Base-by-base conservation (phyloP, 2,113 vertebrate genomes). In the Tautogolabrus adspersus region DNA sequence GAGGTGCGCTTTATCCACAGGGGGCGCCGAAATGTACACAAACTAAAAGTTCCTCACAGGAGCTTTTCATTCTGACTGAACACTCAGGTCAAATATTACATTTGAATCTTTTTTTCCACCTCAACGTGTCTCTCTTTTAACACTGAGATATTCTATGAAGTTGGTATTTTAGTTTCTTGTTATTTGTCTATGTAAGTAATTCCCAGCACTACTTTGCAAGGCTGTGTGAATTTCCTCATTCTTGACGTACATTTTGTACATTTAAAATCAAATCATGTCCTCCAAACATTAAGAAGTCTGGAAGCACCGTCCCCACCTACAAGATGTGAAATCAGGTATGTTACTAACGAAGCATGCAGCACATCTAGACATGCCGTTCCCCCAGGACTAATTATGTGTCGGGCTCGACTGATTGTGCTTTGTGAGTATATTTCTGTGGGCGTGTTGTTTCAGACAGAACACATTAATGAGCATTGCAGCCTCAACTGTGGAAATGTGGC, bases 391-490 rank as follows among this genome's bases (percentile, higher is more conserved):
- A 77, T 82, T 84, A 84, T 75, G 75, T 37, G 63, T 59, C 51
- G 46, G 66, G 15, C 70, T 81, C 51, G 26, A 58, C 69, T 65
- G 71, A 68, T 75, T 62, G 69, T 72, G 79, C 52, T 56, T 65
- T 60, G 67, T 78, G 57, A 66, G 79, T 68, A 44, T 68, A 68
- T 56, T 65, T 72, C 51, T 86, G 82, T 70, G 82, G 77, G 72
- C 23, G 74, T 72, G 21, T 65, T 37, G 52, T 63, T 67, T 69
- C 63, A 81, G 52, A 73, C 68, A 59, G 40, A 81, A 49, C 26
- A 61, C 57, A 83, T 65, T 79, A 77, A 82, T 72, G 49, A 77
- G 64, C 70, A n/a, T 3, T 68, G 49, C 57, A 82, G 63, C 75
- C 75, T 75, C 62, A 40, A 46, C 69, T 26, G 19, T 82, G 49